These are phyloP conservation scores for Lycocerus yunnanus DNA, from an alignment of 2,888 invertebrate genomes.

Conservation along the genomic window DNA sequence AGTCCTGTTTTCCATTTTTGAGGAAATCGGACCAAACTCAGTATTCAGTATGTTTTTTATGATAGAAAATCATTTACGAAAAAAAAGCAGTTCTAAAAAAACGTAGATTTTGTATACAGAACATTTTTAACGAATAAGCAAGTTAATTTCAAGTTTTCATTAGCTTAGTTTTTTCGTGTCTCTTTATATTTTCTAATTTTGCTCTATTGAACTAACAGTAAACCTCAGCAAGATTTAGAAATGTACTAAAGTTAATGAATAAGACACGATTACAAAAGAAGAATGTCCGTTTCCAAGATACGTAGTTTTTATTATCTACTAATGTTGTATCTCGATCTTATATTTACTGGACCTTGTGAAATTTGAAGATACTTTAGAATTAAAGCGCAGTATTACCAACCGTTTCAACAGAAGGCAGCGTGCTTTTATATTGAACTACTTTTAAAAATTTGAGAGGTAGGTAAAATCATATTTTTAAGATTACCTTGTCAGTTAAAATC, in stretches of 20 bases:
- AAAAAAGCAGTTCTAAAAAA: background rate
- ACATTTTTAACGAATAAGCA: background rate
- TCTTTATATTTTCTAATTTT: slow-evolving; percentile 7
- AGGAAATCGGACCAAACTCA: no score
- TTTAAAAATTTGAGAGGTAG: background rate
- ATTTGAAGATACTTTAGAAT: background rate
- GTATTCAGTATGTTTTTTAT: no score
- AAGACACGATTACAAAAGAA: background rate
- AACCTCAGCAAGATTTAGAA: slow-evolving; percentile 1
- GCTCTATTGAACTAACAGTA: slow-evolving; percentile 3
- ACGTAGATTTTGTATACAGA: background rate
- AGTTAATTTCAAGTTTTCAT: slow-evolving; percentile 5
- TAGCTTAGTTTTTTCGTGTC: slow-evolving; percentile 15
- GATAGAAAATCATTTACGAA: no score
- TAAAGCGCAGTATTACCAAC: background rate
- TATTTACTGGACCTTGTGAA: background rate
- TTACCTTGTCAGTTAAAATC: background rate
- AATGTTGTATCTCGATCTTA: background rate
- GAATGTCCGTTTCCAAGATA: background rate
- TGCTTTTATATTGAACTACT: background rate
- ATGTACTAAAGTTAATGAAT: background rate
- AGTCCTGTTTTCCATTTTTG: no score
- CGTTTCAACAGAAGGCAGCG: background rate
- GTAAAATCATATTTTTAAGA: background rate
- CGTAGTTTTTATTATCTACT: background rate